Evolutionary conservation across 2,113 vertebrate species (phyloP), one percentile per base, ranked within the genome.

Genomic region (Phocoena sinus): DNA sequence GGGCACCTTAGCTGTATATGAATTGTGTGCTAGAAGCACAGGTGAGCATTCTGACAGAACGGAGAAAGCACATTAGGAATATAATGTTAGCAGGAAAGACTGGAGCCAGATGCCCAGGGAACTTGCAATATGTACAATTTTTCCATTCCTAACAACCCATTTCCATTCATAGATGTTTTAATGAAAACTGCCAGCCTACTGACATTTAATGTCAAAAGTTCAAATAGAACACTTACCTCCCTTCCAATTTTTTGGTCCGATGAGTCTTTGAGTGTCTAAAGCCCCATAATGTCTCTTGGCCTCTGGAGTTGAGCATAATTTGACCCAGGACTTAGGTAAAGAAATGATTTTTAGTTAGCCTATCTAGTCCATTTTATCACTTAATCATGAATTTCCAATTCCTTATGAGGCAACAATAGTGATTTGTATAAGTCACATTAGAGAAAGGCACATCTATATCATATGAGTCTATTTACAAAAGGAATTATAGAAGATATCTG

Each of bases 381-480:
- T 77, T 80, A 90, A 58, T 94, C 47, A 81, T 68, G 77, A 83
- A 65, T 92, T 95, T 91, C 44, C 44, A 95, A 91, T 53, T 96
- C 26, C 53, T 73, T 38, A 81, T 80, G 44, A 91, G 90, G 68
- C 73, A 93, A 93, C 15, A 91, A 79, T 47, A 86, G 56, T 44
- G 38, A 83, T 86, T 95, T 95, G 74, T 96, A 12, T 85, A 94
- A 94, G 85, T 95, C 84, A 94, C 31, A 13, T 67, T 96, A 93
- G 36, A 96, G 63, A 95, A 96, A 94, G 31, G 70, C 50, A 33
- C 60, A 92, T 91, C 90, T 97, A 15, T 96, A 95, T 97, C 96
- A 97, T 92, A 97, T 86, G 62, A 96, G 71, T 96, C 92, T 96
- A 91, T 96, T 97, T 97, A 96, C 94, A 95, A 96, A 96, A 93